These are phyloP conservation scores for Vulpes vulpes DNA, from an alignment of 2,113 vertebrate species.

Conservation along the genomic window DNA sequence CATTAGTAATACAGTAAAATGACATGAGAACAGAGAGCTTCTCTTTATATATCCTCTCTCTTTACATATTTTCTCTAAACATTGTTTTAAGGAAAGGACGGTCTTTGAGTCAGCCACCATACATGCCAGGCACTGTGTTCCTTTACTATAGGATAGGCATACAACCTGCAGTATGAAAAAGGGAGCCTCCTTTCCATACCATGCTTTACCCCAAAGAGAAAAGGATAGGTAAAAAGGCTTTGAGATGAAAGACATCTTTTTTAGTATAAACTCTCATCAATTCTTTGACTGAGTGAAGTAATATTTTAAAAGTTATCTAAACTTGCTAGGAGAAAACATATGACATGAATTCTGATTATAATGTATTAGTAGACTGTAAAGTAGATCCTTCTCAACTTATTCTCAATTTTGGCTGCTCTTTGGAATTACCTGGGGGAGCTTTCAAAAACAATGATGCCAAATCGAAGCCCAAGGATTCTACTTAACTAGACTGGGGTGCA, in stretches of 20 bases:
- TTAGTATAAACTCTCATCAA: background rate
- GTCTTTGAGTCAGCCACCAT: background rate
- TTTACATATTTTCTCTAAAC: background rate
- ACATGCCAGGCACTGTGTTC: background rate
- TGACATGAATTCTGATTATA: conserved; percentile 30
- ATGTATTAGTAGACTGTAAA: background rate
- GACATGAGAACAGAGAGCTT: background rate
- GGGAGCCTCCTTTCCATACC: background rate
- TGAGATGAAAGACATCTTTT: conserved; percentile 29
- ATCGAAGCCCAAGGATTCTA: conserved; percentile 10
- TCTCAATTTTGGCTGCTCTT: conserved; percentile 34
- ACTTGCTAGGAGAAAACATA: background rate
- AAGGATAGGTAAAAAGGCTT: background rate
- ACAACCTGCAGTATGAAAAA: background rate
- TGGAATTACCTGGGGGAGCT: background rate
- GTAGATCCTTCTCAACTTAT: background rate
- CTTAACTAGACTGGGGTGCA: background rate
- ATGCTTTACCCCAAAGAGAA: background rate
- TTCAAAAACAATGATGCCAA: background rate
- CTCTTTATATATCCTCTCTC: background rate
- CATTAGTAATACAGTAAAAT: background rate
- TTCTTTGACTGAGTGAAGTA: conserved; percentile 6
- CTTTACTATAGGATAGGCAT: background rate
- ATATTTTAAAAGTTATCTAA: conserved; percentile 14
- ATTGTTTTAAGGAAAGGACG: conserved; percentile 6